phyloP scores from a whole-genome alignment of 1,140 invertebrate genomes.

The Parapsyche elsis region DNA sequence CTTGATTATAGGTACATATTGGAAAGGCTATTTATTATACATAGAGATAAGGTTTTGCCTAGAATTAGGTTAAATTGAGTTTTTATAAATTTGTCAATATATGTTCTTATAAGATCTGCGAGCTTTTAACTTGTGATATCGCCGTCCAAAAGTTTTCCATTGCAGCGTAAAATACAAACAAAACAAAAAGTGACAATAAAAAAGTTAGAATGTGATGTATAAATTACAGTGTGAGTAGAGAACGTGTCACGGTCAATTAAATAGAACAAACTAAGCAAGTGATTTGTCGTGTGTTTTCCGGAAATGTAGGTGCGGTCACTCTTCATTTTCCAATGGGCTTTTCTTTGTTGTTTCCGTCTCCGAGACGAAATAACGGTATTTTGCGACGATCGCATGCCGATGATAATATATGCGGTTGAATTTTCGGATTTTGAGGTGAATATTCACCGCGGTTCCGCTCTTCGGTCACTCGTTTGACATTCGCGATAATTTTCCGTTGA shows the following conservation, averaged over 20 bases:
- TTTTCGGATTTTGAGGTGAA: no score
- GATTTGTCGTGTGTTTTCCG: conserved; percentile 1
- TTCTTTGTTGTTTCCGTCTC: background rate
- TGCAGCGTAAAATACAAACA: background rate
- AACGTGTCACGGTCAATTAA: conserved; percentile 31
- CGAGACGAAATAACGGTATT: no score
- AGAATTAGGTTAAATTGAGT: no score
- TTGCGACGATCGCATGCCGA: background rate
- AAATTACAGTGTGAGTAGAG: background rate
- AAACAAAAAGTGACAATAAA: background rate
- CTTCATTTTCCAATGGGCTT: background rate
- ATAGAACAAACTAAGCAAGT: conserved; percentile 5
- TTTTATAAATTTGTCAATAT: no score
- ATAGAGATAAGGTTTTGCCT: no score
- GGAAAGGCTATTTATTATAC: no score
- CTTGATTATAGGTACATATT: no score
- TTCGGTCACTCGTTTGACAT: no score
- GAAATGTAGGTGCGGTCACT: conserved; percentile 21
- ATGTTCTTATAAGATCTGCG: no score
- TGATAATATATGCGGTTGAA: no score
- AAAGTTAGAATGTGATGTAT: background rate
- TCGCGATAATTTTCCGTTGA: no score
- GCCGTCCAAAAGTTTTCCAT: background rate
- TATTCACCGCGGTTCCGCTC: background rate
- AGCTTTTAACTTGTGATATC: no score